A percentile compares a stretch with the other conserved stretches of the same genome.
phyloP scores from a whole-genome alignment of 2,888 invertebrate genomes.

The Nineta flava region DNA sequence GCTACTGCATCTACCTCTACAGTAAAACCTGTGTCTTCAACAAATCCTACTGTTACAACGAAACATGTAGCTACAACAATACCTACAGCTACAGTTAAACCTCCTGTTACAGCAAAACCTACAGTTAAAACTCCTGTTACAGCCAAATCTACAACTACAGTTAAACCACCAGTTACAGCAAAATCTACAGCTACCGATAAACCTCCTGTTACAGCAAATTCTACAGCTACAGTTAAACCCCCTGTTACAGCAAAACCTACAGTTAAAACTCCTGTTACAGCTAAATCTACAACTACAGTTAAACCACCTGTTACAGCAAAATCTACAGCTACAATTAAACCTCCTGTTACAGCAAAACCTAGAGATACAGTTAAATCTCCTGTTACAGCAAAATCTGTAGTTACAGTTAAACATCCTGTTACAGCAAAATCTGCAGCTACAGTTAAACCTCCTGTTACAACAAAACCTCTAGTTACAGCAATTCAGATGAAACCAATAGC shows the following conservation, averaged over 20 bases:
- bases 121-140: slow-evolving; percentile 31
- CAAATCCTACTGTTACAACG: too few relatives aligned
- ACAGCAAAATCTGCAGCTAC: slow-evolving; percentile 1
- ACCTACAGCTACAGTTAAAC: not conserved
- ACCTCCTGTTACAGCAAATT: slow-evolving; percentile 1
- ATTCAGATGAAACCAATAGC: slow-evolving; percentile 11
- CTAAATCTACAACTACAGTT: too few relatives aligned
- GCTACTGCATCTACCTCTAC: too few relatives aligned
- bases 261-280: slow-evolving; percentile 30
- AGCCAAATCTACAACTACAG: too few relatives aligned
- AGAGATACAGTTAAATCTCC: not conserved
- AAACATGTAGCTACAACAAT: slow-evolving; percentile 2
- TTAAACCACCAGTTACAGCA: too few relatives aligned
- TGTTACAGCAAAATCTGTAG: slow-evolving; percentile 1
- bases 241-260: slow-evolving; percentile 17
- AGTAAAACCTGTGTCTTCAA: too few relatives aligned
- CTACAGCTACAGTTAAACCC: slow-evolving; percentile 1
- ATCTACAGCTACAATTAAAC: too few relatives aligned
- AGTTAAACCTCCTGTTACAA: slow-evolving; percentile 4
- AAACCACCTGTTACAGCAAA: too few relatives aligned
- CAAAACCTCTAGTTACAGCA: slow-evolving; percentile 15
- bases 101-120: slow-evolving; percentile 14
- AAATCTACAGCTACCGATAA: too few relatives aligned
- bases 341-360: slow-evolving; percentile 1
- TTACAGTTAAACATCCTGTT: slow-evolving; percentile 4